These are phyloP conservation scores for Chesias legatella DNA, from an alignment of 2,888 invertebrate genomes.

Conservation along the genomic window DNA sequence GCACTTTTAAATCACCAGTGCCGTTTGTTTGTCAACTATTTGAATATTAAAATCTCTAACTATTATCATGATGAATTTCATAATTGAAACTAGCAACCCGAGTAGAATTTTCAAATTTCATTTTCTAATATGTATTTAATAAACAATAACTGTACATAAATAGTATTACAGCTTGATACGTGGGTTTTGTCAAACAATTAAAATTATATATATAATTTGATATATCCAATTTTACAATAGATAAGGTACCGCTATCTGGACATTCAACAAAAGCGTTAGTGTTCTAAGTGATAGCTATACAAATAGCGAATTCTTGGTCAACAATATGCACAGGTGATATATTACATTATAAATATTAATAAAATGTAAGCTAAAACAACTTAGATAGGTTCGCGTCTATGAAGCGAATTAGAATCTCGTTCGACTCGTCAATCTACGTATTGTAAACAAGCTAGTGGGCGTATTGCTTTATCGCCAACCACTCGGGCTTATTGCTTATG, in stretches of 20 bases:
- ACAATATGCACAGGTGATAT: constrained; percentile 58
- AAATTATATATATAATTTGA: constrained; percentile 54
- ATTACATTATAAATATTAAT: constrained; percentile 48
- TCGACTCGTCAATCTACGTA: constrained; percentile 37
- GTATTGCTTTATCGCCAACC: constrained; percentile 13
- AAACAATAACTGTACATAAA: constrained; percentile 68
- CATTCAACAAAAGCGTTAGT: constrained; percentile 62
- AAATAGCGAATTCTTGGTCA: constrained; percentile 55
- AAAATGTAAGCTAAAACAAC: constrained; percentile 51
- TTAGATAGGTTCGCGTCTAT: constrained; percentile 51
- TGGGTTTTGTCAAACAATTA: constrained; percentile 59
- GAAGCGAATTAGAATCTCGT: constrained; percentile 50
- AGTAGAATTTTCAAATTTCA: constrained; percentile 60
- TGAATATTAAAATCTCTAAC: constrained; percentile 51
- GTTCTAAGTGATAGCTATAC: constrained; percentile 59
- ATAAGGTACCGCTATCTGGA: constrained; percentile 54
- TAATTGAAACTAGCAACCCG: constrained; percentile 69
- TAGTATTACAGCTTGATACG: constrained; percentile 64
- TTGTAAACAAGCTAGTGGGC: constrained; percentile 9
- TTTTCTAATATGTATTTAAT: constrained; percentile 64
- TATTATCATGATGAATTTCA: constrained; percentile 57
- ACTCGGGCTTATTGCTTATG: constrained; percentile 22
- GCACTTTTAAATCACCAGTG: constrained; percentile 59
- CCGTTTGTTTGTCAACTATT: constrained; percentile 55
- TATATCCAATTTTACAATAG: constrained; percentile 51